phyloP scores from a whole-genome alignment of 1,140 invertebrate genomes.

The Apis dorsata region DNA sequence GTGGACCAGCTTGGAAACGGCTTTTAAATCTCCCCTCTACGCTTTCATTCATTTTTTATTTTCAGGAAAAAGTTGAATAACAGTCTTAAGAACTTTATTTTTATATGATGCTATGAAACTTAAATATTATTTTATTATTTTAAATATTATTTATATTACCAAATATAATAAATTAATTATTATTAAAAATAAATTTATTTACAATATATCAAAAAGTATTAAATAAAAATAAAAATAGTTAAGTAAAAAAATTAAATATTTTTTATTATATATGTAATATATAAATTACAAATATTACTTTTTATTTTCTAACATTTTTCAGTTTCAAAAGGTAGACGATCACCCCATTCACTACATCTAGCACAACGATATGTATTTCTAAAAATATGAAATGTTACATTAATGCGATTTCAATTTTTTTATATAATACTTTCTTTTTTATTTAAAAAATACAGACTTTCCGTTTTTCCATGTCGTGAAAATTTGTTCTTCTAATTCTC shows the following conservation, averaged over 20 bases:
- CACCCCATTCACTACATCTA: conserved; percentile 86
- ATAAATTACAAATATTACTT: conserved; percentile 18
- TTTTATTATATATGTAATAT: background rate
- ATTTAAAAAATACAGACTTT: conserved; percentile 79
- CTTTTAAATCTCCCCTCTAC: conserved; percentile 65
- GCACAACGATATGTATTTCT: conserved; percentile 86
- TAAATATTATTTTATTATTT: background rate
- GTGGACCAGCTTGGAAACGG: conserved; percentile 35
- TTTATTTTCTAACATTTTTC: conserved; percentile 18
- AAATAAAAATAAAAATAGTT: background rate
- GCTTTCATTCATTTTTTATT: conserved; percentile 16
- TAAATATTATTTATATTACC: background rate
- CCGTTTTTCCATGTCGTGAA: conserved; percentile 88
- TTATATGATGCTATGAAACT: too few relatives aligned
- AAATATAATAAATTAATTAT: background rate
- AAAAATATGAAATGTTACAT: conserved; percentile 55
- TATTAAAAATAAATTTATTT: background rate
- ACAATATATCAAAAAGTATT: background rate
- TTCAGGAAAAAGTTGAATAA: conserved; percentile 27
- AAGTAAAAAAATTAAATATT: background rate
- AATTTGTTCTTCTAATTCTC: conserved; percentile 88
- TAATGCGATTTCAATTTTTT: conserved; percentile 3
- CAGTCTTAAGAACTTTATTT: background rate
- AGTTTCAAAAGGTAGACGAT: conserved; percentile 82
- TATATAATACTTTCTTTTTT: conserved; percentile 36